Evolutionary conservation across 2,113 vertebrate genomes (phyloP).

Genomic region (Asarcornis scutulata): DNA sequence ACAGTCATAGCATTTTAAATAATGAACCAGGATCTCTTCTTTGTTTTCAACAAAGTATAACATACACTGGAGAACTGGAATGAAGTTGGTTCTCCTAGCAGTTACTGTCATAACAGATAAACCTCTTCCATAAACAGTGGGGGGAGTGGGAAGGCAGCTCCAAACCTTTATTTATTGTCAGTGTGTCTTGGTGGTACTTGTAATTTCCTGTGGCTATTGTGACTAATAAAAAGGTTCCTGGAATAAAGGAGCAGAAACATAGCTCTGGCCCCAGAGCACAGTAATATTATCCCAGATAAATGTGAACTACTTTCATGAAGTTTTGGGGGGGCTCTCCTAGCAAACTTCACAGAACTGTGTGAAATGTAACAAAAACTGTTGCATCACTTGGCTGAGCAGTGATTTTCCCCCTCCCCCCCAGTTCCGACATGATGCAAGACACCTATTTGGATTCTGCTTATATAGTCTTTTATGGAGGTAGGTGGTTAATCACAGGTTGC

Average conservation of each 20-base stretch:
- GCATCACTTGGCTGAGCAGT: neutral
- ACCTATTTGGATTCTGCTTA: neutral
- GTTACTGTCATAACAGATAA: neutral
- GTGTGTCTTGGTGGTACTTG: neutral
- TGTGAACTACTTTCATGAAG: neutral
- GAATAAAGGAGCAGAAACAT: neutral
- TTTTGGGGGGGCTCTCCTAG: neutral
- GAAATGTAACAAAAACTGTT: neutral
- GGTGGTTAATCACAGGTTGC: neutral
- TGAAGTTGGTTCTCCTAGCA: neutral
- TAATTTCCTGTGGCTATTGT: neutral
- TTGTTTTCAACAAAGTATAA: neutral
- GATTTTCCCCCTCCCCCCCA: neutral
- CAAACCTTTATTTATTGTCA: constrained; percentile 9
- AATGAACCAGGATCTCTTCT: neutral
- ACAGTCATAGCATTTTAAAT: neutral
- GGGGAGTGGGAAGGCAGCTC: constrained; percentile 1
- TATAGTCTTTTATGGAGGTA: neutral
- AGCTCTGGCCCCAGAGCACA: neutral
- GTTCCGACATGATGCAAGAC: neutral
- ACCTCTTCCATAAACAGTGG: neutral
- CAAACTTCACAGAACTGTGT: neutral
- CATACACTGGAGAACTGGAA: neutral
- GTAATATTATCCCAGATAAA: neutral
- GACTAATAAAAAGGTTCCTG: neutral